Conservation (phyloP, 2,888 invertebrate species). For the Dorcus parallelipipedus region DNA sequence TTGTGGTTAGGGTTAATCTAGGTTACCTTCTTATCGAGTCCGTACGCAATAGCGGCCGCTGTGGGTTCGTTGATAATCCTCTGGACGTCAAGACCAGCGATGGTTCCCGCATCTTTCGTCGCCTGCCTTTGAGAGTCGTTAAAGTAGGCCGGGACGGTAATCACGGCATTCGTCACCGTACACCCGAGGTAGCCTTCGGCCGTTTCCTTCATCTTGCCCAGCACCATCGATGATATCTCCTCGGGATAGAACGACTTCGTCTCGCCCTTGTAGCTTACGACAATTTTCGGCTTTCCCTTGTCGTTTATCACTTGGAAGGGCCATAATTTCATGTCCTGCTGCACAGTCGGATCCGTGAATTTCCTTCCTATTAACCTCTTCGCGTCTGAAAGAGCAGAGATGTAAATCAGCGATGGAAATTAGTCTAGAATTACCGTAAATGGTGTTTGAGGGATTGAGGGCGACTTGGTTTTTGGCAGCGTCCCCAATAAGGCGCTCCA, state of each 20-base stretch:
- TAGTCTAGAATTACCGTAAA: slow-evolving; percentile 41
- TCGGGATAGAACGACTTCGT: slow-evolving; percentile 51
- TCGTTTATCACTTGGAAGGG: slow-evolving; percentile 58
- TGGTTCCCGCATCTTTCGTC: slow-evolving; percentile 64
- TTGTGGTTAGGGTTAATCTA: neutral
- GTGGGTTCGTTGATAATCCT: slow-evolving; percentile 68
- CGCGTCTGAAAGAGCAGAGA: slow-evolving; percentile 49
- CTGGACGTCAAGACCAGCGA: slow-evolving; percentile 61
- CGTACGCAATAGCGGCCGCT: slow-evolving; percentile 63
- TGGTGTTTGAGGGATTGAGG: slow-evolving; percentile 54
- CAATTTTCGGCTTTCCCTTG: slow-evolving; percentile 47
- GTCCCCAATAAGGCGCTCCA: slow-evolving; percentile 51
- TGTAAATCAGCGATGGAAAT: neutral
- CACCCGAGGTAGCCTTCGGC: slow-evolving; percentile 49
- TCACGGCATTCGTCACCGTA: slow-evolving; percentile 52
- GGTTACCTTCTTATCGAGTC: slow-evolving; percentile 51
- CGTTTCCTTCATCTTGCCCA: slow-evolving; percentile 58
- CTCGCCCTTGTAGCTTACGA: slow-evolving; percentile 46
- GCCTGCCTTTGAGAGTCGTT: slow-evolving; percentile 66
- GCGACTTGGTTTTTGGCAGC: slow-evolving; percentile 48
- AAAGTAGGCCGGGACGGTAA: slow-evolving; percentile 63
- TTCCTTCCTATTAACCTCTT: slow-evolving; percentile 65
- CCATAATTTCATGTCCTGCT: slow-evolving; percentile 63
- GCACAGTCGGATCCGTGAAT: slow-evolving; percentile 61
- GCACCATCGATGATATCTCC: slow-evolving; percentile 58